Base-by-base conservation (phyloP, 2,797 vertebrate genomes). In the Loriculus beryllinus region DNA sequence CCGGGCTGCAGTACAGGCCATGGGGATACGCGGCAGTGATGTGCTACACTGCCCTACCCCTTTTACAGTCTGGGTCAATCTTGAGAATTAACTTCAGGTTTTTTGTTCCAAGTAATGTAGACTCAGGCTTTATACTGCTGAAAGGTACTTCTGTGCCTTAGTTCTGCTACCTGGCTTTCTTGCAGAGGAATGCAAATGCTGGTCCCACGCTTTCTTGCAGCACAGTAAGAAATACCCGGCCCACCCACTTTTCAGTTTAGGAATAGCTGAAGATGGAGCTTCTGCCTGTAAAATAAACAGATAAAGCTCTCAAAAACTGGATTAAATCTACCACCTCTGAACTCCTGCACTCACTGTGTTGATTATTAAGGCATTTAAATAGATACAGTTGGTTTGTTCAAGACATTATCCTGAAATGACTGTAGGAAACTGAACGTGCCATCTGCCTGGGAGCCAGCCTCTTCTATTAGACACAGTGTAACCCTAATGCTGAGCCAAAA, bases 251-350 rank as follows among this genome's bases (percentile, higher is more conserved):
- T 45, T 57, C 80, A 52, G 70, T 88, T 91, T 65, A 63, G 88
- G 93, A 90, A 90, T 72, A 93, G 70, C 84, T 86, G 76, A 39
- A 78, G 81, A 64, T 80, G 67, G 81, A 76, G 67, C 43, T 84
- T 81, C 65, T 76, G 80, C 82, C 48, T 80, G 49, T 40, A 88
- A 88, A 94, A 92, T 48, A 95, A 96, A 88, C 29, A 96, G 87
- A 91, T 37, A 77, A 86, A 85, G 62, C 87, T 93, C 88, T 79
- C 48, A 37, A 80, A 81, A 94, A 76, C 67, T 82, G 88, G 64
- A 72, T 94, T 78, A 93, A 90, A 70, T 92, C 83, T 81, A 47
- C 82, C 56, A 40, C 70, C 92, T 48, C 81, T 12, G 60, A 89
- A 68, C 52, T 79, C 40, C 82, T 60, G 72, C 14, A 0, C 75